Base-by-base conservation (phyloP, 2,113 vertebrate species). In the Herpetotheres cachinnans region DNA sequence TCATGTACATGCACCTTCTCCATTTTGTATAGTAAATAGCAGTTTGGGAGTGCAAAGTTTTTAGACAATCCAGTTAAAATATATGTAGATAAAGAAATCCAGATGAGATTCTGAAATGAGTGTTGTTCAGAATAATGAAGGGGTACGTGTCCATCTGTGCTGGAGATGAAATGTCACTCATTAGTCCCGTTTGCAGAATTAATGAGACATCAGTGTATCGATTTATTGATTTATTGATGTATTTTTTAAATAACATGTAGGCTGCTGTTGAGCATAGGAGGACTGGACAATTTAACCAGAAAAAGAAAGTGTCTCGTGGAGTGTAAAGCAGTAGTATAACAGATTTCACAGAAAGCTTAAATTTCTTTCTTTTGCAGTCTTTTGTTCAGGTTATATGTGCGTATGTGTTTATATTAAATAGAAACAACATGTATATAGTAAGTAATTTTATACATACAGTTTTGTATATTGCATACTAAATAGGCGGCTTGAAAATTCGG, bases 61-160 rank as follows among this genome's bases (percentile, higher is more conserved):
- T 88, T 76, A 9, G 71, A 34, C 32, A n/a, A 21, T 40, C 7
- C 13, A 3, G 9, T 61, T 44, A 30, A 72, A 85, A 58, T 34
- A 18, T 54, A 11, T 14, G 49, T 34, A 70, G 26, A 80, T 90
- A 70, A 69, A 82, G 52, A 78, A 84, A 62, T 73, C 71, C 54
- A 70, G 40, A 22, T 67, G 49, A 79, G 25, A 34, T 65, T 83
- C 70, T 69, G 18, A 55, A 82, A 44, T 12, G 1, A 34, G 42
- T 27, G 19, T 91, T 38, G 13, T 85, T 86, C 30, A 29, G 13
- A 90, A 20, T 82, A 80, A 80, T 56, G 25, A 54, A 77, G 66
- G 24, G 4, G 4, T 78, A 5, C 7, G 2, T n/a, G 4, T 13
- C 1, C 1, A 0, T 50, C 56, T 69, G 10, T 42, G 22, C 36